Conservation (phyloP, 2,888 invertebrate genomes). For the Drosophila histrio region DNA sequence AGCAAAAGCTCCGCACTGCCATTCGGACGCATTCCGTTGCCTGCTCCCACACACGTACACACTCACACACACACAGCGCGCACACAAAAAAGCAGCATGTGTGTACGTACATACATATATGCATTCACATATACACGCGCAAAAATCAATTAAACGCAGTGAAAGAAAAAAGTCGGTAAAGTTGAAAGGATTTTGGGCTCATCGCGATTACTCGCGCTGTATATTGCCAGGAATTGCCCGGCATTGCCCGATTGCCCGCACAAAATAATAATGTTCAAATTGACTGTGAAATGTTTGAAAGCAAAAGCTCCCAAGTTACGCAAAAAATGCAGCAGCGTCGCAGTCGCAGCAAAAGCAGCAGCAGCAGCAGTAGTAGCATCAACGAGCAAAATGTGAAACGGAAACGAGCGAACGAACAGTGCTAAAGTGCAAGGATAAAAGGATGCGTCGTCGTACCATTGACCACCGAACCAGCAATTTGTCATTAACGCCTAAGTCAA, state of each 20-base stretch:
- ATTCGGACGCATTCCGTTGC: conserved; percentile 81
- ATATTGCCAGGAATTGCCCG: no score
- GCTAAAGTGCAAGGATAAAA: conserved; percentile 56
- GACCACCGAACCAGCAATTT: conserved; percentile 74
- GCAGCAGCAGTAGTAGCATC: conserved; percentile 21
- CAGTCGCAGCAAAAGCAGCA: conserved; percentile 29
- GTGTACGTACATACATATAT: conserved; percentile 31
- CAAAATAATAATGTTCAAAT: conserved; percentile 50
- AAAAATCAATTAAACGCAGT: conserved; percentile 70
- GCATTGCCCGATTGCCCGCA: conserved; percentile 3
- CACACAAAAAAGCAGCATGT: conserved; percentile 31
- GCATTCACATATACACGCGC: conserved; percentile 63
- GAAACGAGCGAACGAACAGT: conserved; percentile 57
- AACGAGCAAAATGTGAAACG: conserved; percentile 69
- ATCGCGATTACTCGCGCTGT: conserved; percentile 17
- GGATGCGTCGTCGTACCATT: conserved; percentile 63
- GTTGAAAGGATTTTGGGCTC: conserved; percentile 11
- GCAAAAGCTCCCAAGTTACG: conserved; percentile 72
- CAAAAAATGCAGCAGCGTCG: conserved; percentile 70
- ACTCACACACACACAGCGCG: conserved; percentile 40
- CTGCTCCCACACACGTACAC: conserved; percentile 52
- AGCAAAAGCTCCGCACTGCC: conserved; percentile 79
- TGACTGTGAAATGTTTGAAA: conserved; percentile 66
- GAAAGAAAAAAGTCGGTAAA: conserved; percentile 36
- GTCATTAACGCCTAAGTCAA: conserved; percentile 59